Evolutionary conservation across 2,888 invertebrate species (phyloP).

Genomic region (Ferrisia virgata): DNA sequence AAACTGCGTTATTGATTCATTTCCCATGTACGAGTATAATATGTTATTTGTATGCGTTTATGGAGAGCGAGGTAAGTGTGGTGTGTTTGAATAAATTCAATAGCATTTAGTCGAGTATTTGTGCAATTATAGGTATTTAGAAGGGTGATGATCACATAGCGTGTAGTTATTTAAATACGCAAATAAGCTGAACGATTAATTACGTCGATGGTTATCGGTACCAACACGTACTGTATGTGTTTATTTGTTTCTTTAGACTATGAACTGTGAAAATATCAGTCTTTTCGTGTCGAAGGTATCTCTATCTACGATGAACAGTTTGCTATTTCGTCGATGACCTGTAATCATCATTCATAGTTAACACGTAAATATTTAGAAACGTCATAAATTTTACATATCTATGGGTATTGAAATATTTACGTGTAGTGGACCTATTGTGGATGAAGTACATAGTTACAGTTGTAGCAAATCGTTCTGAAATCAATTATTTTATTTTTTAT

Average conservation of each 20-base stretch:
- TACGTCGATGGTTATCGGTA: not conserved
- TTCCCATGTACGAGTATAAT: not conserved
- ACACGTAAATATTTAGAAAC: not conserved
- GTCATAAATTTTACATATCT: not conserved
- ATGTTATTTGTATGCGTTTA: not conserved
- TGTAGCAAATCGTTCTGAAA: too few species aligned
- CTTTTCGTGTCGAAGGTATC: not conserved
- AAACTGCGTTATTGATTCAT: not conserved
- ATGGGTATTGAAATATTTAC: too few species aligned
- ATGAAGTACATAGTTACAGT: too few species aligned
- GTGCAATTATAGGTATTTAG: not conserved
- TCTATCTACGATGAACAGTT: not conserved
- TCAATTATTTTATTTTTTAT: too few species aligned
- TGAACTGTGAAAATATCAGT: constrained; percentile 5
- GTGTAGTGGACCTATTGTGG: too few species aligned
- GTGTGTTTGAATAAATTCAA: not conserved
- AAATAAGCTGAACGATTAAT: not conserved
- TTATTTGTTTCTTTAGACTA: constrained; percentile 1
- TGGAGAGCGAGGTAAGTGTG: not conserved
- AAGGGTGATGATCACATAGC: not conserved
- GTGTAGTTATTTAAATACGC: not conserved
- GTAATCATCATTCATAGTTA: not conserved
- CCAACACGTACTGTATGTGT: not conserved
- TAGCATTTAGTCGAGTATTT: not conserved
- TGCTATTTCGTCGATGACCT: not conserved